A percentile compares a stretch with the other conserved stretches of the same genome.
Evolutionary conservation across 2,888 invertebrate genomes (phyloP).

Genomic region (Hermaeophaga mercurialis): DNA sequence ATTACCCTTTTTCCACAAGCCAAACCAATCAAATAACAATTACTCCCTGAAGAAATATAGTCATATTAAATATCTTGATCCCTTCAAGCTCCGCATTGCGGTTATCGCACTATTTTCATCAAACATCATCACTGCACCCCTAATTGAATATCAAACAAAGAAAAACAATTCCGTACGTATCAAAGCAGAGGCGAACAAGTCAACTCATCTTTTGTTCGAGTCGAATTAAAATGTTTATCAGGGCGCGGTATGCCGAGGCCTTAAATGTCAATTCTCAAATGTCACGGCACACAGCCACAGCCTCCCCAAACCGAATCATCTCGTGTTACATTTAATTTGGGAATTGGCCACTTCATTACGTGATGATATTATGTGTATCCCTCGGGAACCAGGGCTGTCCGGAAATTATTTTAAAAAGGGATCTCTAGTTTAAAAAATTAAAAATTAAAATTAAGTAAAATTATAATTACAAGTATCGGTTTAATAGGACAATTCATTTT

Average conservation of each 20-base stretch:
- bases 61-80: no score
- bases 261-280: slow-evolving; percentile 50
- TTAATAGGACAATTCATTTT: no score
- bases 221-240: slow-evolving; percentile 37
- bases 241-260: slow-evolving; percentile 36
- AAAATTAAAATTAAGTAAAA: no score
- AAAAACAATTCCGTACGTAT: slow-evolving; percentile 27
- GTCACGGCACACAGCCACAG: slow-evolving; percentile 46
- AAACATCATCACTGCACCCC: slow-evolving; percentile 18
- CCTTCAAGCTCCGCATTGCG: background rate
- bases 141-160: slow-evolving; percentile 30
- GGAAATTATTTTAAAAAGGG: no score
- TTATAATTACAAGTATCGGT: no score
- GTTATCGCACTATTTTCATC: slow-evolving; percentile 5
- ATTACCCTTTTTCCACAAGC: no score
- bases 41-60: no score
- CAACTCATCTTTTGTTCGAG: slow-evolving; percentile 31
- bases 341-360: slow-evolving; percentile 30
- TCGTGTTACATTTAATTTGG: slow-evolving; percentile 49
- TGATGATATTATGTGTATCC: background rate
- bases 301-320: slow-evolving; percentile 36
- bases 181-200: slow-evolving; percentile 19
- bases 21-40: no score
- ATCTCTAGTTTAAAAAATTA: no score
- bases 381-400: no score